Percentiles rank a stretch among this genome's conserved stretches.
phyloP scores from a whole-genome alignment of 2,113 vertebrate genomes.

The Chaetodon trifascialis region DNA sequence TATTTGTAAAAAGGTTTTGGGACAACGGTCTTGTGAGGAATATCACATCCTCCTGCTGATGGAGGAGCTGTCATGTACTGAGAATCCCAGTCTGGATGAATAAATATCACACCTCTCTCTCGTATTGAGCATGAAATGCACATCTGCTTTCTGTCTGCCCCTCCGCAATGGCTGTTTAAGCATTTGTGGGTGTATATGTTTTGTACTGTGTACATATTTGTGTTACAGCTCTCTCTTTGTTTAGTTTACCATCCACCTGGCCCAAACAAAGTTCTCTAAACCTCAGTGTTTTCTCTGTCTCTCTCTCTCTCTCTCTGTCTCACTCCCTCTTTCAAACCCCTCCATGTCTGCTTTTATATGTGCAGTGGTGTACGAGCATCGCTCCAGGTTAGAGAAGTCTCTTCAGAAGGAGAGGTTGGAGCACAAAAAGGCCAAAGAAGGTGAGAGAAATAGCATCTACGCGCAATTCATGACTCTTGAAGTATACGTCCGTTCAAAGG shows the following conservation, averaged over 20 bases:
- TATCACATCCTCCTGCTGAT: slow-evolving; percentile 42
- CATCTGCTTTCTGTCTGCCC: neutral
- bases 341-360: slow-evolving; percentile 41
- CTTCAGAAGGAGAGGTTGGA: slow-evolving; percentile 97
- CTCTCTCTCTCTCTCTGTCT: neutral
- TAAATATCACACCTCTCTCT: slow-evolving; percentile 38
- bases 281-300: neutral
- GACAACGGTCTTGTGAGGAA: slow-evolving; percentile 38
- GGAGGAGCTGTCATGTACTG: slow-evolving; percentile 14
- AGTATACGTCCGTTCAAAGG: neutral
- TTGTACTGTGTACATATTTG: slow-evolving; percentile 10
- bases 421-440: slow-evolving; percentile 99
- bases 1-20: slow-evolving; percentile 3
- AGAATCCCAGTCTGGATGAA: slow-evolving; percentile 8
- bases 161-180: neutral
- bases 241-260: slow-evolving; percentile 24
- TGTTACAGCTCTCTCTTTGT: slow-evolving; percentile 12
- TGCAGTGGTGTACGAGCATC: slow-evolving; percentile 97
- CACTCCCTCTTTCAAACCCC: no score
- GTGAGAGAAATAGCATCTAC: slow-evolving; percentile 78
- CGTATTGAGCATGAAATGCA: neutral
- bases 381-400: slow-evolving; percentile 97
- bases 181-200: neutral
- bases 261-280: neutral
- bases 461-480: neutral